These are phyloP conservation scores for Pangasianodon hypophthalmus DNA, from an alignment of 2,113 vertebrate genomes.

Conservation along the genomic window DNA sequence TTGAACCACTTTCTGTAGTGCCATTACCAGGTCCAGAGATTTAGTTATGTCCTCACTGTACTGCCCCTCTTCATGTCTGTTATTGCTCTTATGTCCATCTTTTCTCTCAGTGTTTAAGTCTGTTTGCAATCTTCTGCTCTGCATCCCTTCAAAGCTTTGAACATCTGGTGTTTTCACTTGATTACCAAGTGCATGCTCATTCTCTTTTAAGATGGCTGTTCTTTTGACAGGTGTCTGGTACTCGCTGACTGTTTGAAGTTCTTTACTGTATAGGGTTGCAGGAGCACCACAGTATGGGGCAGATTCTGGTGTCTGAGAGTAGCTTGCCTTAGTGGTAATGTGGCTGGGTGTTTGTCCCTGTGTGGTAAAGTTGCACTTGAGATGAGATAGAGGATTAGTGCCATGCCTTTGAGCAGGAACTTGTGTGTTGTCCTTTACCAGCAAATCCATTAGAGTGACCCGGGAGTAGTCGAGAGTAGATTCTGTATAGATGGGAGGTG, in stretches of 20 bases:
- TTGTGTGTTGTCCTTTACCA: background rate
- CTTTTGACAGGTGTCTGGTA: background rate
- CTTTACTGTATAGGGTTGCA: background rate
- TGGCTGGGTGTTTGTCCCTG: background rate
- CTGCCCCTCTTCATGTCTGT: background rate
- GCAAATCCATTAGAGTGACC: too few relatives aligned
- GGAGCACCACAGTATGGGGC: background rate
- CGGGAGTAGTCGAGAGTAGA: background rate
- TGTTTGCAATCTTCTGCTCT: background rate
- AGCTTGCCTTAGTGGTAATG: background rate
- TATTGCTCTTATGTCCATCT: background rate
- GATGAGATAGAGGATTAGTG: background rate
- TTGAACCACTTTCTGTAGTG: conserved; percentile 1
- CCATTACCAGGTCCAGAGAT: conserved; percentile 12
- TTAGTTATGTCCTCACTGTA: conserved; percentile 14
- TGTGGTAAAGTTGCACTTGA: too few relatives aligned
- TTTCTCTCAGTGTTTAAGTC: background rate
- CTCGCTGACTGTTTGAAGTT: background rate
- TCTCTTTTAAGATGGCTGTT: background rate
- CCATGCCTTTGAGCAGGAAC: background rate
- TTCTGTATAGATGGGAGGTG: background rate
- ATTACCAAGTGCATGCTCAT: background rate
- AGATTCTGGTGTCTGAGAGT: background rate
- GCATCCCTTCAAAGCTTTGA: background rate
- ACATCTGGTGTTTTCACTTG: background rate